These are phyloP conservation scores for Rynchops niger DNA, from an alignment of 2,113 vertebrate genomes.

Conservation along the genomic window DNA sequence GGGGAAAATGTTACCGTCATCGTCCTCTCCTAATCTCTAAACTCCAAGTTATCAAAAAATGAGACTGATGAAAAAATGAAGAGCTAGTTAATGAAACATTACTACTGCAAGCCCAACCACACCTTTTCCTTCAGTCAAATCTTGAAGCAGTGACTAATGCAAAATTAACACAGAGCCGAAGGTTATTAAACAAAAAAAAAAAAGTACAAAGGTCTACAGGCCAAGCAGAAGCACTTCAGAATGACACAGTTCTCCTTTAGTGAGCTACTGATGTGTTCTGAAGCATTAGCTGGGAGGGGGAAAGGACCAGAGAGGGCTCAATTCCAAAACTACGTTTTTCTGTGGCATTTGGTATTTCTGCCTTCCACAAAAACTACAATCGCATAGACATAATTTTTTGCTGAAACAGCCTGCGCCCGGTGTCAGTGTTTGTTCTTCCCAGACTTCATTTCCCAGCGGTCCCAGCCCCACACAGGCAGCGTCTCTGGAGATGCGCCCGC, in stretches of 20 bases:
- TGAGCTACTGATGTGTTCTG: not conserved
- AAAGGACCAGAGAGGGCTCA: not conserved
- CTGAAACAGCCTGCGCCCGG: fast-evolving
- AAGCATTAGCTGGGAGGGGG: not conserved
- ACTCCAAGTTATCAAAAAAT: not conserved
- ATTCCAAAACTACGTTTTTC: not conserved
- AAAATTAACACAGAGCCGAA: not conserved
- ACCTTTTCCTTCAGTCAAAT: slow-evolving; percentile 11
- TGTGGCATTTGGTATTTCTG: not conserved
- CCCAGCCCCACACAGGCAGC: not conserved
- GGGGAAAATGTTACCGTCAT: not conserved
- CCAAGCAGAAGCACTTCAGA: not conserved
- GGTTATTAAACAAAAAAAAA: not conserved
- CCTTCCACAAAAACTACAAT: not conserved
- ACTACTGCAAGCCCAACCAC: not conserved
- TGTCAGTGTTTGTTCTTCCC: not conserved
- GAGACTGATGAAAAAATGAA: not conserved
- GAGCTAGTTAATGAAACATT: not conserved
- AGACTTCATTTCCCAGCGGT: not conserved
- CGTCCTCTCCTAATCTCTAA: not conserved
- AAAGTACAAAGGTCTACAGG: not conserved
- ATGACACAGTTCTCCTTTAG: not conserved
- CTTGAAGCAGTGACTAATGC: slow-evolving; percentile 24
- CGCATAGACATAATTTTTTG: not conserved
- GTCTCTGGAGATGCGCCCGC: not conserved